Percentiles rank a stretch among this genome's conserved stretches.
phyloP scores from a whole-genome alignment of 35 echinoderm and acorn worm genomes.

The Patiria miniata region DNA sequence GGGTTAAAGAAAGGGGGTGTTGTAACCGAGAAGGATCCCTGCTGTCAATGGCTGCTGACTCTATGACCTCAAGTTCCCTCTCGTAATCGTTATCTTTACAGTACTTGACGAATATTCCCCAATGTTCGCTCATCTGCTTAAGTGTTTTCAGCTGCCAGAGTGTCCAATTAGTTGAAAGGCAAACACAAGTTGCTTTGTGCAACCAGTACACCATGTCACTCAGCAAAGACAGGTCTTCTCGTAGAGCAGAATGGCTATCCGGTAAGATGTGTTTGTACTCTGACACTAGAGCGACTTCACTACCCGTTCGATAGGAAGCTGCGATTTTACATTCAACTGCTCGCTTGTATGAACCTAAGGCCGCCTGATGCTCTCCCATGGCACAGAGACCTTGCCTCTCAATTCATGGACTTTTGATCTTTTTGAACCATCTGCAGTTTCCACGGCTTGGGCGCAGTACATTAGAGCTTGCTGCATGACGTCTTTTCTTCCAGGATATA shows the following conservation, averaged over 20 bases:
- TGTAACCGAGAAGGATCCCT: too few species aligned
- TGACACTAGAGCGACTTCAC: too few species aligned
- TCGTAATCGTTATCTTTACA: neutral
- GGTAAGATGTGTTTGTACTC: neutral
- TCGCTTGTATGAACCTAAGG: neutral
- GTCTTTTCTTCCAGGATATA: neutral
- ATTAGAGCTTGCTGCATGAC: neutral
- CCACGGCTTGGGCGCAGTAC: neutral
- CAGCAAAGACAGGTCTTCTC: neutral
- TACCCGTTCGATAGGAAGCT: neutral
- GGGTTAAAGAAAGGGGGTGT: too few species aligned
- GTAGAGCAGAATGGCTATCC: neutral
- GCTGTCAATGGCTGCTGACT: too few species aligned
- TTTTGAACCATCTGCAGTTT: neutral
- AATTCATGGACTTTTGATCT: neutral
- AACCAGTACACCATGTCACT: conserved; percentile 12
- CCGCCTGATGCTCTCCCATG: neutral
- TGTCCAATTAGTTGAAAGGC: neutral
- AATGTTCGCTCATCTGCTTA: neutral
- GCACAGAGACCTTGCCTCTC: neutral
- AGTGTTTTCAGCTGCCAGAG: neutral
- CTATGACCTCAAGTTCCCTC: neutral
- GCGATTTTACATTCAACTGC: neutral
- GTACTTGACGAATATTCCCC: neutral
- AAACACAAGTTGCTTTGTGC: neutral